Conservation (phyloP, 2,888 invertebrate species). For the Eristalinus sepulchralis region DNA sequence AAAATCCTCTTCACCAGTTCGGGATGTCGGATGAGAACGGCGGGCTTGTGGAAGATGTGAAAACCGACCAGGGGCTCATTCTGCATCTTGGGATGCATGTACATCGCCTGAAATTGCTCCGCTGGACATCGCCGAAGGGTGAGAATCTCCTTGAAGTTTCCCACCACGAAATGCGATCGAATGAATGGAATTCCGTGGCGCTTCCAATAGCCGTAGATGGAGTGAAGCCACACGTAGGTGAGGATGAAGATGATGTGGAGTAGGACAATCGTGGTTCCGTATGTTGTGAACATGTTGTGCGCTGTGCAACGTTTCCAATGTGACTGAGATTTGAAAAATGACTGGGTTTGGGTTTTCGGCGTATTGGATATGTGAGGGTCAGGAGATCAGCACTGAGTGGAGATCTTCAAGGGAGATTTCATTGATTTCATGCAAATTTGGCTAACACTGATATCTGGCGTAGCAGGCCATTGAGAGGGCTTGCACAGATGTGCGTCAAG, state of each 20-base stretch:
- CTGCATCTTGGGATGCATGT: slow-evolving; percentile 76
- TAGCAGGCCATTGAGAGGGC: too few species aligned
- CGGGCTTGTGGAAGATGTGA: slow-evolving; percentile 81
- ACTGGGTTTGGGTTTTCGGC: not conserved
- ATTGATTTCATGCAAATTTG: too few species aligned
- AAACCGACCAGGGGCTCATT: slow-evolving; percentile 79
- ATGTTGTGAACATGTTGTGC: slow-evolving; percentile 28
- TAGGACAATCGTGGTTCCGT: slow-evolving; percentile 24
- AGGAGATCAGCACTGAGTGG: not conserved
- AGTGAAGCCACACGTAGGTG: slow-evolving; percentile 31
- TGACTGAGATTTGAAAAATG: not conserved
- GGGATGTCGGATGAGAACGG: slow-evolving; percentile 80
- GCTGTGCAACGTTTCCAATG: not conserved
- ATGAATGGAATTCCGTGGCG: slow-evolving; percentile 78
- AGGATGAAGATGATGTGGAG: slow-evolving; percentile 10
- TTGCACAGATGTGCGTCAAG: too few species aligned
- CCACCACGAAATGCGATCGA: slow-evolving; percentile 78
- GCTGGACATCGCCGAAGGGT: slow-evolving; percentile 77
- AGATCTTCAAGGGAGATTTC: too few species aligned
- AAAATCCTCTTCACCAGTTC: slow-evolving; percentile 81
- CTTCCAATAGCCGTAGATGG: slow-evolving; percentile 75
- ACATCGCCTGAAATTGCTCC: slow-evolving; percentile 78
- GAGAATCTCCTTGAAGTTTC: slow-evolving; percentile 80
- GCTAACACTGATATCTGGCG: too few species aligned
- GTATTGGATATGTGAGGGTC: not conserved